Conservation (phyloP, 2,797 vertebrate species). For the Brotula barbata region DNA sequence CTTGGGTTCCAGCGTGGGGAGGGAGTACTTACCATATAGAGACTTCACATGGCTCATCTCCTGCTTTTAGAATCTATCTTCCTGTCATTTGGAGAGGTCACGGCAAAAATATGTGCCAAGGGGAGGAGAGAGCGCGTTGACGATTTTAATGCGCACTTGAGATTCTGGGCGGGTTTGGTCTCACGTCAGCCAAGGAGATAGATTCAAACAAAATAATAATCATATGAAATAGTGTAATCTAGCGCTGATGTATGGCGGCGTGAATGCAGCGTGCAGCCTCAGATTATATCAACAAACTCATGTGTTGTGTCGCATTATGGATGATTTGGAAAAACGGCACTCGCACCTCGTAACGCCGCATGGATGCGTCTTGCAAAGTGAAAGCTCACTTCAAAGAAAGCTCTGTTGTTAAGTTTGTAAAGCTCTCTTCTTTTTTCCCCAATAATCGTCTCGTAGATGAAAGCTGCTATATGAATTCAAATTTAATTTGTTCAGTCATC, state of each 20-base stretch:
- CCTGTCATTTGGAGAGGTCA: conserved; percentile 43
- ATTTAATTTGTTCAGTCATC: conserved; percentile 83
- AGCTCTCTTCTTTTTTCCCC: conserved; percentile 56
- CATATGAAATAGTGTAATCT: background rate
- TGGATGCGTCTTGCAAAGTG: conserved; percentile 58
- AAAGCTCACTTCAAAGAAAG: conserved; percentile 68
- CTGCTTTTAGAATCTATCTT: conserved; percentile 47
- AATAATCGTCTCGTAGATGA: conserved; percentile 74
- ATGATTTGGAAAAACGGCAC: too few relatives aligned
- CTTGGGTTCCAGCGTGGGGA: conserved; percentile 37
- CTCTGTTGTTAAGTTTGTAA: conserved; percentile 71
- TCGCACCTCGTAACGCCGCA: conserved; percentile 54
- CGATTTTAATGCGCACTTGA: conserved; percentile 15
- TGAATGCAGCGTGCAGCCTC: conserved; percentile 2
- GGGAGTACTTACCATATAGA: conserved; percentile 48
- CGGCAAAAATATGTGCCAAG: conserved; percentile 20
- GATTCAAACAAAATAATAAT: background rate
- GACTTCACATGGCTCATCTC: conserved; percentile 55
- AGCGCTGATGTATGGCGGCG: background rate
- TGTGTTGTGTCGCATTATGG: conserved; percentile 59
- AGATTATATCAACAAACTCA: conserved; percentile 23
- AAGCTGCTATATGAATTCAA: conserved; percentile 78
- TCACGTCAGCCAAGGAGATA: background rate
- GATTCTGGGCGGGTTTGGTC: conserved; percentile 4
- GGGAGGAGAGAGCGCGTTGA: too few relatives aligned